phyloP scores from a whole-genome alignment of 2,888 invertebrate genomes.

The Drosophila prolongata region DNA sequence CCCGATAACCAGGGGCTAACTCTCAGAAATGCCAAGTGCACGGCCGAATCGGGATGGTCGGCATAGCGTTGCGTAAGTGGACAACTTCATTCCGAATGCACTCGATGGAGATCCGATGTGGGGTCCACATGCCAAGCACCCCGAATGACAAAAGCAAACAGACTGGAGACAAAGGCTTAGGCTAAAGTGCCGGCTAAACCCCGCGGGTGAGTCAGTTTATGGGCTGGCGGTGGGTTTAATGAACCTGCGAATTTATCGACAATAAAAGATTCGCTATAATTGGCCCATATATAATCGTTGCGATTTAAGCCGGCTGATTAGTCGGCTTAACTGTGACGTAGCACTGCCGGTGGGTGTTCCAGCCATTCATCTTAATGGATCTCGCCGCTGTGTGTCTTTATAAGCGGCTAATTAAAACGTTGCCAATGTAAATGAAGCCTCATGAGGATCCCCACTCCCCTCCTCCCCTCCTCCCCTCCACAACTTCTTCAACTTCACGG shows the following conservation, averaged over 20 bases:
- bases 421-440: conserved; percentile 60
- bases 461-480: neutral
- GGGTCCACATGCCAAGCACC: conserved; percentile 52
- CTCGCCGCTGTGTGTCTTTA: conserved; percentile 24
- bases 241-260: conserved; percentile 71
- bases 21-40: conserved; percentile 56
- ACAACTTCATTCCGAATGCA: conserved; percentile 61
- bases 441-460: neutral
- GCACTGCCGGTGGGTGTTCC: conserved; percentile 65
- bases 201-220: conserved; percentile 42
- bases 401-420: conserved; percentile 71
- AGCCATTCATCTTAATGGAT: conserved; percentile 49
- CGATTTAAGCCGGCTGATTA: conserved; percentile 31
- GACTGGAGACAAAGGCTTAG: conserved; percentile 20
- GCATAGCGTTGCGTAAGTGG: conserved; percentile 66
- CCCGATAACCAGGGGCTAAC: conserved; percentile 53
- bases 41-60: conserved; percentile 56
- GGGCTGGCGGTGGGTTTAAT: conserved; percentile 61
- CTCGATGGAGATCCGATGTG: conserved; percentile 38
- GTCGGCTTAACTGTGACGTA: conserved; percentile 55
- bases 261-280: conserved; percentile 66
- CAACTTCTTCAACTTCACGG: conserved; percentile 30
- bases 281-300: conserved; percentile 51
- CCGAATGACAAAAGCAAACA: conserved; percentile 15
- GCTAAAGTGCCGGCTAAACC: conserved; percentile 29